A percentile compares a stretch with the other conserved stretches of the same genome.
Evolutionary conservation across 2,797 vertebrate genomes (phyloP).

Genomic region (Hydrocynus forskahlii): DNA sequence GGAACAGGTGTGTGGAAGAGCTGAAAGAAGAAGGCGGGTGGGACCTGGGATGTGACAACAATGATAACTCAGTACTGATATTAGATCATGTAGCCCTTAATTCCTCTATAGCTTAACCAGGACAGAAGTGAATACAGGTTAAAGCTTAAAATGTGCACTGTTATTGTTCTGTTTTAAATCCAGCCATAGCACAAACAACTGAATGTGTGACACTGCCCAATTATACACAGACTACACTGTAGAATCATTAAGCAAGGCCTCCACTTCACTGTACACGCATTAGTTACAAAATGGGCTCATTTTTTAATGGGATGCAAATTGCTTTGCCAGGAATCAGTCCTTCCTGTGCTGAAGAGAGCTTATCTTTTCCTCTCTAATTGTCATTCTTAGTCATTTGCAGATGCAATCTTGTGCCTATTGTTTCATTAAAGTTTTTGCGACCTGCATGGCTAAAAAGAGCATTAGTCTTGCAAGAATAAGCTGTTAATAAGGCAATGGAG

Average conservation of each 20-base stretch:
- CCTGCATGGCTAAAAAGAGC: slow-evolving; percentile 29
- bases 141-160: not conserved
- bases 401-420: slow-evolving; percentile 52
- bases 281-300: slow-evolving; percentile 33
- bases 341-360: slow-evolving; percentile 24
- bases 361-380: slow-evolving; percentile 33
- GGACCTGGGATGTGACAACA: no score
- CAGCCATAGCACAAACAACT: not conserved
- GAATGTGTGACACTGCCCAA: no score
- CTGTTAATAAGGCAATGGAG: slow-evolving; percentile 76
- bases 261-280: slow-evolving; percentile 24
- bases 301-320: slow-evolving; percentile 50
- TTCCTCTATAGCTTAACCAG: not conserved
- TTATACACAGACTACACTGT: not conserved
- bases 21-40: no score
- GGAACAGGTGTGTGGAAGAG: no score
- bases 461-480: slow-evolving; percentile 63
- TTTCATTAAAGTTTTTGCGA: slow-evolving; percentile 62
- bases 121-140: no score
- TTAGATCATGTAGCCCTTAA: not conserved
- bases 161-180: not conserved
- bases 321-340: slow-evolving; percentile 34
- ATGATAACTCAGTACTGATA: not conserved
- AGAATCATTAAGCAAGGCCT: not conserved
- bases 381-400: slow-evolving; percentile 32